Evolutionary conservation across 2,797 vertebrate genomes (phyloP), one percentile per base, ranked within the genome.

Genomic region (Lemur catta): DNA sequence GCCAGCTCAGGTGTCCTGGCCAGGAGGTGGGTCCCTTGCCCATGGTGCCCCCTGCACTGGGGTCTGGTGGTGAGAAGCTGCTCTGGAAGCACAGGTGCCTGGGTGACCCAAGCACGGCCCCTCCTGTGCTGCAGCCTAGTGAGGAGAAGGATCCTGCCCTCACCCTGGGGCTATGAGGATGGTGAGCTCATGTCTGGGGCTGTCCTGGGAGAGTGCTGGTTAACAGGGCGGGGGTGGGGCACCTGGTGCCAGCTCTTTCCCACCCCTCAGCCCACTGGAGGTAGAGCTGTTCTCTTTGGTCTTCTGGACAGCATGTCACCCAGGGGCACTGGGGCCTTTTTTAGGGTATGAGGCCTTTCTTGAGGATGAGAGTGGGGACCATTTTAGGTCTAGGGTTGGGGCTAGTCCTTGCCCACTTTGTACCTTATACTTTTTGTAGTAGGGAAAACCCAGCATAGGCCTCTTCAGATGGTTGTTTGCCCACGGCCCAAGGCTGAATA

Each of bases 121-220:
- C 48, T 80, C 38, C 65, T 85, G 46, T 38, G 52, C 86, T 46
- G 0, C 15, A 59, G 69, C 85, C 24, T 48, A 55, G 67, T 14
- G 84, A 72, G 69, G 75, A 91, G 92, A 85, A 91, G 89, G 84
- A 46, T 46, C 96, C 89, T 91, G 72, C 75, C 55, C 61, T 63
- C 22, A 48, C 93, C 96, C 94, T 6, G 48, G 91, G 92, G 89
- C 97, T 71, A 26, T 94, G 30, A 90, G 81, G 78, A 63, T 78
- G 94, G 94, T 97, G 97, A 98, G 97, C 97, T 98, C 96, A 97
- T 67, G 97, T 97, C 97, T 98, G 94, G 65, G 82, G 95, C 89
- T 67, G 86, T 81, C 93, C 94, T 84, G 96, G 91, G 95, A 96
- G 93, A 95, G 84, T 41, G 86, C 84, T 74, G 79, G 88, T 79